A percentile compares a stretch with the other conserved stretches of the same genome.
Evolutionary conservation across 2,113 vertebrate species (phyloP).

Genomic region (Thymallus thymallus): DNA sequence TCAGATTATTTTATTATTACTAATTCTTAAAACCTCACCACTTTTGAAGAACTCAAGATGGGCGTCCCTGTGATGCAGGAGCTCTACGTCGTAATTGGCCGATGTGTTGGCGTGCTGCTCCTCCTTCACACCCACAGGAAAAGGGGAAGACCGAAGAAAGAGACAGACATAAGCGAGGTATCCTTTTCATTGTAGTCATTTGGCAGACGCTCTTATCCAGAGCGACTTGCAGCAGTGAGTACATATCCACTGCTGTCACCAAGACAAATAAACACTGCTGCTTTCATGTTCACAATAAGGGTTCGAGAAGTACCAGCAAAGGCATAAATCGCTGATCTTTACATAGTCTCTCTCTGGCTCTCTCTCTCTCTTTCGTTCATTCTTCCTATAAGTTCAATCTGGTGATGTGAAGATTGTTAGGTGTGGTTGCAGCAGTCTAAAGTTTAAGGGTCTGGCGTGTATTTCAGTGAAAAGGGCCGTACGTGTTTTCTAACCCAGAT

Average conservation of each 20-base stretch:
- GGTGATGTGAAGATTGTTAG: not conserved
- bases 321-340: constrained; percentile 22
- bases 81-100: constrained; percentile 97
- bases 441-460: not conserved
- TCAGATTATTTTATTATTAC: not conserved
- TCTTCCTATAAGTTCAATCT: not conserved
- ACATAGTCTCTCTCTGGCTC: not conserved
- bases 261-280: constrained; percentile 49
- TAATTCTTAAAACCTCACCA: constrained; percentile 68
- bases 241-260: constrained; percentile 18
- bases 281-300: constrained; percentile 63
- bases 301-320: constrained; percentile 31
- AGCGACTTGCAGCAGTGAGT: not conserved
- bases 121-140: constrained; percentile 81
- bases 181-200: not conserved
- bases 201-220: not conserved
- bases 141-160: constrained; percentile 29
- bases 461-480: not conserved
- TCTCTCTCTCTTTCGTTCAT: not conserved
- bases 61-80: constrained; percentile 95
- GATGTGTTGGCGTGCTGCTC: constrained; percentile 99
- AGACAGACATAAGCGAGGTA: constrained; percentile 32
- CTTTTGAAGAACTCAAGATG: constrained; percentile 95
- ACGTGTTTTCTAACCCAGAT: not conserved
- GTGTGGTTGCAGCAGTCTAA: not conserved